Percentiles rank a stretch among this genome's conserved stretches.
phyloP scores from a whole-genome alignment of 1,140 invertebrate species.

The Argopecten irradians region DNA sequence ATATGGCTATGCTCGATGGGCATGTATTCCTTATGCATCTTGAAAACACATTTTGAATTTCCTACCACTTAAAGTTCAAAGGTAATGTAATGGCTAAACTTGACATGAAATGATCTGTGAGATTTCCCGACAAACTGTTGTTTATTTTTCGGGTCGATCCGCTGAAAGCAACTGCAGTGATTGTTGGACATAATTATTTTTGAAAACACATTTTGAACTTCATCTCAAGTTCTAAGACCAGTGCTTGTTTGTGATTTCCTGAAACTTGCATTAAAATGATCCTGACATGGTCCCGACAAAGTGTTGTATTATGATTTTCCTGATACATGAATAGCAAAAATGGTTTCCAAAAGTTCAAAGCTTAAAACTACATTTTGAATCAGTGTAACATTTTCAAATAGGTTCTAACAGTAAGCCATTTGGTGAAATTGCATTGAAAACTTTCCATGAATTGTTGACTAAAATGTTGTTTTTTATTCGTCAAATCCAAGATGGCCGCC shows the following conservation, averaged over 20 bases:
- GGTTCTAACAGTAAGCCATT: too few species aligned
- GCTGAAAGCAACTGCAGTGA: neutral
- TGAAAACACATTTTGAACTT: neutral
- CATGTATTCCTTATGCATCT: neutral
- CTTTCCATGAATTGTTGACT: slow-evolving; percentile 43
- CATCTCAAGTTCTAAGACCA: neutral
- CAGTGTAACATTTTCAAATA: slow-evolving; percentile 40
- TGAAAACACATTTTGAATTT: neutral
- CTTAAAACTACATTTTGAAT: slow-evolving; percentile 19
- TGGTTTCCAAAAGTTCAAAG: neutral
- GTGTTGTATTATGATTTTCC: slow-evolving; percentile 23
- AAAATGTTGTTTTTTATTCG: slow-evolving; percentile 4
- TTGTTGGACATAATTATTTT: neutral
- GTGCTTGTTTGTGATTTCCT: slow-evolving; percentile 5
- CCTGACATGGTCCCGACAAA: slow-evolving; percentile 33
- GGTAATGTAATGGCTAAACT: neutral
- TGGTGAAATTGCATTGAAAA: too few species aligned
- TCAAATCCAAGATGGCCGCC: slow-evolving; percentile 10
- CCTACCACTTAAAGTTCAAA: neutral
- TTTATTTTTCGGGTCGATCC: neutral
- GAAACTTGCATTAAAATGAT: slow-evolving; percentile 37
- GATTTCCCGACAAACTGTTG: neutral
- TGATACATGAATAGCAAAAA: slow-evolving; percentile 29
- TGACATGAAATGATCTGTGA: too few species aligned
- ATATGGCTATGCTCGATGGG: neutral